Percentiles rank a stretch among this genome's conserved stretches.
Conservation (phyloP, 2,797 vertebrate genomes). For the Oophaga sylvatica region DNA sequence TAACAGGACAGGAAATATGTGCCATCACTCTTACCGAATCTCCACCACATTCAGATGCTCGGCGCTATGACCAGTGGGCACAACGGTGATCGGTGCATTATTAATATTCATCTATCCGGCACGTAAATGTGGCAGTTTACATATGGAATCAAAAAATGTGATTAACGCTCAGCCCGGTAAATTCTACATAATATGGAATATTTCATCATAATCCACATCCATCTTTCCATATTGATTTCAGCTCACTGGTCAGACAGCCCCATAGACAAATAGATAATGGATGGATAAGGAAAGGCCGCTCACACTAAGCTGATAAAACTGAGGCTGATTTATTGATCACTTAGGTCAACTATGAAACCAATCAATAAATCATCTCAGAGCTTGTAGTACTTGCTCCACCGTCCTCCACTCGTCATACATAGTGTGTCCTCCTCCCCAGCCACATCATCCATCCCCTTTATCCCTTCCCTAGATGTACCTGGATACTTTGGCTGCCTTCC, state of each 20-base stretch:
- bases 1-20: background rate
- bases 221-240: conserved; percentile 27
- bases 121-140: background rate
- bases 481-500: too few species aligned
- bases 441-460: background rate
- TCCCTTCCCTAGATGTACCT: background rate
- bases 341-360: conserved; percentile 17
- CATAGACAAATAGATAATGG: conserved; percentile 30
- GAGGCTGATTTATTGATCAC: conserved; percentile 41
- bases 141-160: background rate
- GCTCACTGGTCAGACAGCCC: conserved; percentile 18
- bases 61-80: background rate
- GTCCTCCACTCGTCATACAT: conserved; percentile 7
- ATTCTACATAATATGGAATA: background rate
- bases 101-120: background rate
- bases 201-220: background rate
- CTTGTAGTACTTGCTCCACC: conserved; percentile 15
- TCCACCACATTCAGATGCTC: background rate
- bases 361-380: conserved; percentile 16
- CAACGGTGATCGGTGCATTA: background rate
- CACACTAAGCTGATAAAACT: conserved; percentile 36
- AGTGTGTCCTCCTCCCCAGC: too few species aligned
- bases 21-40: background rate
- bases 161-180: background rate
- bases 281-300: conserved; percentile 27